phyloP scores from a whole-genome alignment of 1,140 invertebrate genomes.

The Battus philenor region DNA sequence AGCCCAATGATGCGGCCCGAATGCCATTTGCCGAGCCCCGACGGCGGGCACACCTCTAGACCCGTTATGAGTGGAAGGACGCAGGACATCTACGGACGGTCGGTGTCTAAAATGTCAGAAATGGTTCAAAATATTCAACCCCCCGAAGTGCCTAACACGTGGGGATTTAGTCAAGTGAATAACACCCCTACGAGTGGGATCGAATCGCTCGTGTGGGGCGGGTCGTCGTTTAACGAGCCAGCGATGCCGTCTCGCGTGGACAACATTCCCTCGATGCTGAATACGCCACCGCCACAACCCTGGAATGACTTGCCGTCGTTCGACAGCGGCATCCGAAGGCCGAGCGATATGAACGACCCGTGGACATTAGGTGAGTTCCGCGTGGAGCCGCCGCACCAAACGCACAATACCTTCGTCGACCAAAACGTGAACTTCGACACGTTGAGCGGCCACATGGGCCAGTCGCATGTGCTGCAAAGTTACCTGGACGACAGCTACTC shows the following conservation, averaged over 20 bases:
- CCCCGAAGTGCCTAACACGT: conserved; percentile 38
- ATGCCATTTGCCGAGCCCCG: conserved; percentile 56
- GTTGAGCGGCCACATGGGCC: conserved; percentile 38
- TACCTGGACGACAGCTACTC: conserved; percentile 55
- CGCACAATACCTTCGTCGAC: conserved; percentile 58
- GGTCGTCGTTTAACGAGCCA: conserved; percentile 33
- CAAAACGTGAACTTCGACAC: conserved; percentile 54
- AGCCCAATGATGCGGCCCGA: conserved; percentile 63
- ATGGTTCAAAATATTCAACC: conserved; percentile 32
- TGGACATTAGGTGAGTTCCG: conserved; percentile 58
- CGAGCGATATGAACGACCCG: conserved; percentile 41
- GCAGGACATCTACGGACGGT: conserved; percentile 45
- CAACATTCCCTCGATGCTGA: conserved; percentile 35
- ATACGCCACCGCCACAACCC: conserved; percentile 43
- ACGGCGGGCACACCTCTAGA: conserved; percentile 38
- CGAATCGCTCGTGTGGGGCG: conserved; percentile 56
- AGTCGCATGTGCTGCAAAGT: conserved; percentile 38
- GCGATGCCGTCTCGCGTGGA: conserved; percentile 33
- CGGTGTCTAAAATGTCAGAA: conserved; percentile 40
- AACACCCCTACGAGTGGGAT: conserved; percentile 33
- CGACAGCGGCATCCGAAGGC: conserved; percentile 34
- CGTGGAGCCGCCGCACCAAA: conserved; percentile 48
- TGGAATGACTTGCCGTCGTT: conserved; percentile 44
- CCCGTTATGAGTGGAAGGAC: conserved; percentile 27
- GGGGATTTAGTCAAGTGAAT: conserved; percentile 43